phyloP scores from a whole-genome alignment of 2,888 invertebrate genomes.

The Orthosia incerta region DNA sequence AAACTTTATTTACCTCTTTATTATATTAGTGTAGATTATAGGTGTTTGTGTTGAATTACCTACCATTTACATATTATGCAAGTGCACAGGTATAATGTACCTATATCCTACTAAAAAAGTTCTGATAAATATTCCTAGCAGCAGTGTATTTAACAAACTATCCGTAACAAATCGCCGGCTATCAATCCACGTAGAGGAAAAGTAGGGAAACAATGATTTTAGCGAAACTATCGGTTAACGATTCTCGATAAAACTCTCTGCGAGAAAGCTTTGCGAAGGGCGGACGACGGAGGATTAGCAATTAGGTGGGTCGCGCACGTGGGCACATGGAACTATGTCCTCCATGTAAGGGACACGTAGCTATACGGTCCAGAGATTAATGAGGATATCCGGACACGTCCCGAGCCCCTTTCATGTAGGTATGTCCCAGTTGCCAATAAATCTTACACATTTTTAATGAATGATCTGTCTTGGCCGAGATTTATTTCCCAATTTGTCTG shows the following conservation, averaged over 20 bases:
- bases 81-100: background rate
- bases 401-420: constrained; percentile 19
- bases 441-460: constrained; percentile 56
- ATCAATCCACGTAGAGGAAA: constrained; percentile 35
- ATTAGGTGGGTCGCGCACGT: constrained; percentile 47
- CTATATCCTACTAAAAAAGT: background rate
- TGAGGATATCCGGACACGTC: constrained; percentile 52
- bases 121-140: background rate
- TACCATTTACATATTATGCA: too few relatives aligned
- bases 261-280: constrained; percentile 41
- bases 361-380: constrained; percentile 53
- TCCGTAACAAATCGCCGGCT: constrained; percentile 29
- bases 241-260: constrained; percentile 57
- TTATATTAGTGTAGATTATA: too few relatives aligned
- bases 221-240: constrained; percentile 57
- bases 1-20: too few relatives aligned
- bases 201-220: constrained; percentile 50
- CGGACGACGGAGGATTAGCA: constrained; percentile 57
- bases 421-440: constrained; percentile 38
- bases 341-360: constrained; percentile 36
- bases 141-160: constrained; percentile 13
- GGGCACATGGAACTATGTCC: constrained; percentile 20
- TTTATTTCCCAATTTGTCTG: constrained; percentile 39
- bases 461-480: constrained; percentile 26
- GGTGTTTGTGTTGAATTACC: too few relatives aligned